Percentiles rank a stretch among this genome's conserved stretches.
phyloP scores from a whole-genome alignment of 1,140 invertebrate genomes.

The Theocolax elegans region DNA sequence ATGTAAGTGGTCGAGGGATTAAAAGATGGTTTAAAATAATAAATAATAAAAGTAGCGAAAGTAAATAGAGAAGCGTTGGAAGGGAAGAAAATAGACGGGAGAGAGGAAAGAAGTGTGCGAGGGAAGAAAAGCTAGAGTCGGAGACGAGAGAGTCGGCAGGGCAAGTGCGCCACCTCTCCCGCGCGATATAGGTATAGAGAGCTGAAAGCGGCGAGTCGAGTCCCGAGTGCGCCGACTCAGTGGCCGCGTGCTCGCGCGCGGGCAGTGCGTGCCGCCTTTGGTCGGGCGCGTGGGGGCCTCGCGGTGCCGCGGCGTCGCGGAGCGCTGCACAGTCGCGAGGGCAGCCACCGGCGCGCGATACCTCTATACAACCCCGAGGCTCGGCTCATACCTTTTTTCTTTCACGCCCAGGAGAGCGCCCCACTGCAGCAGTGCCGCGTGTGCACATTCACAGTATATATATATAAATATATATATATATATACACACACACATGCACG shows the following conservation, averaged over 20 bases:
- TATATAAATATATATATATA: slow-evolving; percentile 23
- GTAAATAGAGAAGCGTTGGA: too few species aligned
- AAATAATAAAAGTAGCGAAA: too few species aligned
- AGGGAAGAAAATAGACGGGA: too few species aligned
- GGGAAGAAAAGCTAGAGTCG: too few species aligned
- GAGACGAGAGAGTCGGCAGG: background rate
- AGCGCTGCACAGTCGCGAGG: slow-evolving; percentile 40
- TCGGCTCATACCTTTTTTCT: background rate
- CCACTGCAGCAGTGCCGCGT: slow-evolving; percentile 51
- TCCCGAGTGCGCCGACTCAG: slow-evolving; percentile 66
- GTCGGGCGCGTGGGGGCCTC: background rate
- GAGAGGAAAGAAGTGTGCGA: too few species aligned
- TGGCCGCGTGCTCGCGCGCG: slow-evolving; percentile 62
- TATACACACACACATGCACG: too few species aligned
- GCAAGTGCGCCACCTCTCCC: background rate
- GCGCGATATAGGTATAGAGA: slow-evolving; percentile 9
- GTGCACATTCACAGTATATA: slow-evolving; percentile 36
- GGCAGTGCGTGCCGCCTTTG: slow-evolving; percentile 10
- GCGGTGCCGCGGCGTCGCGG: slow-evolving; percentile 62
- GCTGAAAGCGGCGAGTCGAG: slow-evolving; percentile 22
- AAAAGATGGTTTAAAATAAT: too few species aligned
- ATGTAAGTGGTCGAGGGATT: too few species aligned
- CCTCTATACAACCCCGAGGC: background rate
- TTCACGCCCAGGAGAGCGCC: background rate
- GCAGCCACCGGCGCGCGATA: slow-evolving; percentile 36